phyloP scores from a whole-genome alignment of 2,888 invertebrate genomes.

The Cheilosia impressa region DNA sequence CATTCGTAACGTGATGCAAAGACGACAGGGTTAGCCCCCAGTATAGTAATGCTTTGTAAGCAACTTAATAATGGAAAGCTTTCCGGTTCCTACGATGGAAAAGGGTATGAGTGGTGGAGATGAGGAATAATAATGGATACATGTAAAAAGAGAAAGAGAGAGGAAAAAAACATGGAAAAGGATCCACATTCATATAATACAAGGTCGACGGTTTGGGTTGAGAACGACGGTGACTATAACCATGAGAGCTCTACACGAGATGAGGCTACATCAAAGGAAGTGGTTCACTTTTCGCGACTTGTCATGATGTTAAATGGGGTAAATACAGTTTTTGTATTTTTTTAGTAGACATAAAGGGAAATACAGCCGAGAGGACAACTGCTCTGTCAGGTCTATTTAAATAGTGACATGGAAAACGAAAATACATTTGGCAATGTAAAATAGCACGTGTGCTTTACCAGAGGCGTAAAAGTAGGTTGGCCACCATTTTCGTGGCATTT shows the following conservation, averaged over 20 bases:
- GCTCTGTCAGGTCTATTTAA: constrained; percentile 35
- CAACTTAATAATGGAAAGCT: constrained; percentile 72
- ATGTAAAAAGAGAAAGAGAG: background rate
- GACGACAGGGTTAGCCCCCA: background rate
- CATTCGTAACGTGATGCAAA: constrained; percentile 51
- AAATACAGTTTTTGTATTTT: constrained; percentile 27
- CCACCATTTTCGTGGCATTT: no score
- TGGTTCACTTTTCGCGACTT: constrained; percentile 60
- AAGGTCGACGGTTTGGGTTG: constrained; percentile 61
- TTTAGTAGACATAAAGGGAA: constrained; percentile 6
- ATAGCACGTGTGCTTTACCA: no score
- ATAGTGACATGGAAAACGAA: constrained; percentile 11
- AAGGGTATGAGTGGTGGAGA: constrained; percentile 12
- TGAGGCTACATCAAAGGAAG: constrained; percentile 61
- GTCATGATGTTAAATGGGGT: constrained; percentile 59
- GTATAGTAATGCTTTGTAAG: constrained; percentile 69
- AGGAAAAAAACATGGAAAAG: constrained; percentile 23
- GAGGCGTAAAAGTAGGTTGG: no score
- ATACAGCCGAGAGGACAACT: constrained; percentile 5
- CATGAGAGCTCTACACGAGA: constrained; percentile 8
- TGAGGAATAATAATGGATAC: constrained; percentile 39
- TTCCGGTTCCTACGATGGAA: constrained; percentile 52
- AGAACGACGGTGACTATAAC: constrained; percentile 12
- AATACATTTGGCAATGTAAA: background rate
- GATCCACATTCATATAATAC: constrained; percentile 35